These are phyloP conservation scores for Paraplagusia blochii DNA, from an alignment of 2,113 vertebrate species.

Conservation along the genomic window DNA sequence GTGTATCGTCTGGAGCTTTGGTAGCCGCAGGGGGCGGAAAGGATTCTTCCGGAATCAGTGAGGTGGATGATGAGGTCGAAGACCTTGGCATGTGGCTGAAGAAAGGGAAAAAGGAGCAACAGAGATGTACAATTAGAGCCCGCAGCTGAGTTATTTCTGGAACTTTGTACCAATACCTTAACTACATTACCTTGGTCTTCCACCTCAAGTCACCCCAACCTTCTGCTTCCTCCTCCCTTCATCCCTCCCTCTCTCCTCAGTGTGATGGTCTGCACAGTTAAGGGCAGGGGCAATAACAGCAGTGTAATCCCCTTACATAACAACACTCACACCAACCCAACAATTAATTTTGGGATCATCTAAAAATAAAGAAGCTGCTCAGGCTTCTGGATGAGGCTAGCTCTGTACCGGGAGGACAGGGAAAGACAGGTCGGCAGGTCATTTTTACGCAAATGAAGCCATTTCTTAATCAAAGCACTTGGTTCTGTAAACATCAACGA, in stretches of 20 bases:
- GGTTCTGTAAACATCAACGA: too few species aligned
- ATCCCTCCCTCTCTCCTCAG: constrained; percentile 24
- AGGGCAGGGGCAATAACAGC: constrained; percentile 57
- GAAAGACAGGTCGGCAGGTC: too few species aligned
- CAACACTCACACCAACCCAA: constrained; percentile 47
- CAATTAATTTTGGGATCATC: constrained; percentile 61
- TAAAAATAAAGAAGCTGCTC: constrained; percentile 68
- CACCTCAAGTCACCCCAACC: constrained; percentile 31
- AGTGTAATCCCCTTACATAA: constrained; percentile 78
- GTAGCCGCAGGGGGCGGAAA: constrained; percentile 71
- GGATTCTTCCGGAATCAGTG: constrained; percentile 78
- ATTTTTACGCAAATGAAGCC: too few species aligned
- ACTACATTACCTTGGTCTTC: constrained; percentile 44
- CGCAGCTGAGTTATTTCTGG: constrained; percentile 71
- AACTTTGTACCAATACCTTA: constrained; percentile 53
- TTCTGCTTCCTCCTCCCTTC: constrained; percentile 15
- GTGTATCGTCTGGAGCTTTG: constrained; percentile 62
- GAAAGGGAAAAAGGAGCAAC: constrained; percentile 54
- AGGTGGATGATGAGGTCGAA: constrained; percentile 77
- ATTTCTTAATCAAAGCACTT: too few species aligned
- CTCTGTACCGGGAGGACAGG: constrained; percentile 1
- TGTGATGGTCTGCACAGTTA: constrained; percentile 42
- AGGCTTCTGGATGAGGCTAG: constrained; percentile 43
- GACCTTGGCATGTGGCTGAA: constrained; percentile 76
- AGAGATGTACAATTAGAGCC: constrained; percentile 74